These are phyloP conservation scores for Linnaemya tessellans DNA, from an alignment of 2,888 invertebrate species.

Conservation along the genomic window DNA sequence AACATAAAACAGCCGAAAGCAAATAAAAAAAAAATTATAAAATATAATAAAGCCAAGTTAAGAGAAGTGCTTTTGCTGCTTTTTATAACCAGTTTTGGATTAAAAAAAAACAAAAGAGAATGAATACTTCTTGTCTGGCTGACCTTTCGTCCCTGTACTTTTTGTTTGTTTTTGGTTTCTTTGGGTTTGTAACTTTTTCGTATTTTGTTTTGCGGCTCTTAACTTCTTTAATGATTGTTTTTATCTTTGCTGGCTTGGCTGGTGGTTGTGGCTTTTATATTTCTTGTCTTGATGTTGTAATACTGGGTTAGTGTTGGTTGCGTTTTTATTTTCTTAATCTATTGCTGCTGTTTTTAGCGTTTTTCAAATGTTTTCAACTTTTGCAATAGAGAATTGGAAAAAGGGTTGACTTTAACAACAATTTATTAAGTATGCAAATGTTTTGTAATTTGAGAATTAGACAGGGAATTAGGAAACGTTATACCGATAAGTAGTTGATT, in stretches of 20 bases:
- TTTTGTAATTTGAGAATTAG: constrained; percentile 29
- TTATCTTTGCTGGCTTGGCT: constrained; percentile 21
- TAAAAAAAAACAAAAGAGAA: constrained; percentile 33
- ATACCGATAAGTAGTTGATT: no score
- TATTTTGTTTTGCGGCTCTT: constrained; percentile 28
- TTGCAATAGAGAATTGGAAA: constrained; percentile 53
- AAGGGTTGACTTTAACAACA: constrained; percentile 21
- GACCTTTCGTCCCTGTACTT: constrained; percentile 69
- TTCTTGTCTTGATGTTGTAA: constrained; percentile 48
- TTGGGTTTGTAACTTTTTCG: background rate
- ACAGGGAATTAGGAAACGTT: background rate
- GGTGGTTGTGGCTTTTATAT: constrained; percentile 17
- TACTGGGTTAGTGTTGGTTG: constrained; percentile 7
- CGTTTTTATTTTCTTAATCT: constrained; percentile 29
- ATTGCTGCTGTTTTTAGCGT: constrained; percentile 45
- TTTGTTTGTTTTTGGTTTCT: constrained; percentile 48
- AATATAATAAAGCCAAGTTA: constrained; percentile 38
- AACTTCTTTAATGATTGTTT: constrained; percentile 36
- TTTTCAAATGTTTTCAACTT: constrained; percentile 54
- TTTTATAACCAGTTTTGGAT: constrained; percentile 52
- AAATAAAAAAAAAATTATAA: constrained; percentile 10
- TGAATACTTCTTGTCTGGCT: constrained; percentile 58
- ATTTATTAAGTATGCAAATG: constrained; percentile 27
- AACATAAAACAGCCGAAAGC: constrained; percentile 3
- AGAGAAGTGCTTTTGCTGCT: constrained; percentile 11